These are phyloP conservation scores for Caiman crocodilus DNA, from an alignment of 2,797 vertebrate genomes.

Conservation along the genomic window DNA sequence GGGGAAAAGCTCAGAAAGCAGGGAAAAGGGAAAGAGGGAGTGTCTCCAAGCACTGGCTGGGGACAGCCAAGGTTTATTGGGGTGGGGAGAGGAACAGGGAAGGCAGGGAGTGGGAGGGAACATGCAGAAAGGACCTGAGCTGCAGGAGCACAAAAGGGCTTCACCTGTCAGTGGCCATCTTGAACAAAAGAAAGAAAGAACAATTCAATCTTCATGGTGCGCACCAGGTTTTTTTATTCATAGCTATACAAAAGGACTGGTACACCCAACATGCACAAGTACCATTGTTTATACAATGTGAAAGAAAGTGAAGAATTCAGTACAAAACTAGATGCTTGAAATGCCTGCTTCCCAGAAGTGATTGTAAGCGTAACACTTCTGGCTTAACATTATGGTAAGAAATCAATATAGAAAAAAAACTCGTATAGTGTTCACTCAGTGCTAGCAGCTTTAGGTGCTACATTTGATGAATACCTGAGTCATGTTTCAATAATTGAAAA, in stretches of 20 bases:
- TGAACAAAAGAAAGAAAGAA: neutral
- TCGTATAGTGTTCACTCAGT: neutral
- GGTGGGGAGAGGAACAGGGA: too few species aligned
- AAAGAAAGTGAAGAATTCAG: neutral
- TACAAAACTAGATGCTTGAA: neutral
- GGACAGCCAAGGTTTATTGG: too few species aligned
- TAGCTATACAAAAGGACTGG: neutral
- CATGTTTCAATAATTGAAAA: accelerated
- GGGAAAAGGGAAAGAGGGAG: too few species aligned
- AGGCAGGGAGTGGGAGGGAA: too few species aligned
- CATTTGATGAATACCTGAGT: accelerated
- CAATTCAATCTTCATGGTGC: neutral
- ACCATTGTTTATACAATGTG: neutral
- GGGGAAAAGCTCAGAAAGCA: too few species aligned
- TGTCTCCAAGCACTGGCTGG: too few species aligned
- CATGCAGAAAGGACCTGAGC: too few species aligned
- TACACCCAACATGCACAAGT: neutral
- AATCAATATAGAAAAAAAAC: neutral
- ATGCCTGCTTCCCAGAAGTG: neutral
- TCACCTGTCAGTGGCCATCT: too few species aligned
- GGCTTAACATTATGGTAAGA: neutral
- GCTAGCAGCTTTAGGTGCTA: neutral
- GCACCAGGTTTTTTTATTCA: neutral
- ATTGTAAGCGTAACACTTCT: neutral
- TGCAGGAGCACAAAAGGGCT: too few species aligned